These are phyloP conservation scores for Psittacula derbiana DNA, from an alignment of 2,797 vertebrate species.

Conservation along the genomic window DNA sequence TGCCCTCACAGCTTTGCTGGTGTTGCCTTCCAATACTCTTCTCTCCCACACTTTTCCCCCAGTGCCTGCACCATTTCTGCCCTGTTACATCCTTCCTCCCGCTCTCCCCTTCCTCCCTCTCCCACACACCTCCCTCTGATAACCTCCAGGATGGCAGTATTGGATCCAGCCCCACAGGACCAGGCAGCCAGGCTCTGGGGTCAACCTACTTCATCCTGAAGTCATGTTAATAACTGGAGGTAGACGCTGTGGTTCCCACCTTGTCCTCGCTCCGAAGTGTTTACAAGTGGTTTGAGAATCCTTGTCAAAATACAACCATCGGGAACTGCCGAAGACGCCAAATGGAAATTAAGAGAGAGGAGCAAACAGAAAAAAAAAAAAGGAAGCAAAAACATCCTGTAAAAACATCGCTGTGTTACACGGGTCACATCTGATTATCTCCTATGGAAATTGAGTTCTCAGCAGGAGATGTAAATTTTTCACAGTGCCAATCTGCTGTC, in stretches of 20 bases:
- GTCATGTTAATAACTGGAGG: background rate
- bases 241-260: background rate
- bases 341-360: background rate
- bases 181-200: background rate
- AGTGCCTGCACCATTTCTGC: background rate
- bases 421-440: conserved; percentile 43
- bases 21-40: background rate
- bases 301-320: background rate
- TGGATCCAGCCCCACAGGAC: background rate
- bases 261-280: background rate
- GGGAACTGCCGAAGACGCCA: background rate
- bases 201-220: background rate
- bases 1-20: background rate
- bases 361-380: background rate
- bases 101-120: too few species aligned
- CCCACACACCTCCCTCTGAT: rapidly evolving
- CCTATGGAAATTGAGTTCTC: conserved; percentile 39
- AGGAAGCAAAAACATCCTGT: background rate
- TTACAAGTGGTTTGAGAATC: background rate
- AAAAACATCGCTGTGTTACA: background rate
- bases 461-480: conserved; percentile 16
- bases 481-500: conserved; percentile 19
- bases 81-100: background rate
- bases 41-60: background rate
- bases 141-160: background rate